phyloP scores from a whole-genome alignment of 2,888 invertebrate genomes.

The Lasius platythorax region DNA sequence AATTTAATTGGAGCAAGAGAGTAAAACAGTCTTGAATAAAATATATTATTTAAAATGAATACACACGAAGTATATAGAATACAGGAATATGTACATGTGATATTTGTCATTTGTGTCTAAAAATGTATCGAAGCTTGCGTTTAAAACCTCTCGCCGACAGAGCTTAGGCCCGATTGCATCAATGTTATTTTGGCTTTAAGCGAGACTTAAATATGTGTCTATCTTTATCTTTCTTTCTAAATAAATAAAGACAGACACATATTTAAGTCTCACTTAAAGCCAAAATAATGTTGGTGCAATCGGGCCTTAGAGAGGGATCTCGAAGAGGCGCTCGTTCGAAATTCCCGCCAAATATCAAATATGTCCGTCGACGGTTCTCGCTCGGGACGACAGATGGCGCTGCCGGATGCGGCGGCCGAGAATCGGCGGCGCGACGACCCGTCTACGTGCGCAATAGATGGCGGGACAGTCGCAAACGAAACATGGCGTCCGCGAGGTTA shows the following conservation, averaged over 20 bases:
- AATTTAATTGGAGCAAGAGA: not conserved
- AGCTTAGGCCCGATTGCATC: too few relatives aligned
- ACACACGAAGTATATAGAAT: too few relatives aligned
- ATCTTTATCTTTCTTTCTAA: too few relatives aligned
- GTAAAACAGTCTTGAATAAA: slow-evolving; percentile 1
- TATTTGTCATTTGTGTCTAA: too few relatives aligned
- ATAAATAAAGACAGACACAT: too few relatives aligned
- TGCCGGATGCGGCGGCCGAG: not conserved
- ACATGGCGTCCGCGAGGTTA: slow-evolving; percentile 85
- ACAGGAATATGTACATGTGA: too few relatives aligned
- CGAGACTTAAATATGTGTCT: too few relatives aligned
- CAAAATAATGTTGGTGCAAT: too few relatives aligned
- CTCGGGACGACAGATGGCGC: not conserved
- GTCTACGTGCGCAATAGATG: slow-evolving; percentile 58
- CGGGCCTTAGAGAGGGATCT: too few relatives aligned
- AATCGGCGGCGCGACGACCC: not conserved
- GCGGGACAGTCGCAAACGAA: slow-evolving; percentile 78
- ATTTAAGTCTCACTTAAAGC: too few relatives aligned
- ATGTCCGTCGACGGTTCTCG: not conserved
- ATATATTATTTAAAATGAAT: not conserved
- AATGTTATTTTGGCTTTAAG: too few relatives aligned
- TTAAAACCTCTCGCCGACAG: too few relatives aligned
- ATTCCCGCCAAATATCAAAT: not conserved
- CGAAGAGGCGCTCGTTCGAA: not conserved
- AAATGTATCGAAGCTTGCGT: not conserved